Percentiles rank a stretch among this genome's conserved stretches.
Evolutionary conservation across 2,113 vertebrate species (phyloP).

Genomic region (Capreolus pygargus): DNA sequence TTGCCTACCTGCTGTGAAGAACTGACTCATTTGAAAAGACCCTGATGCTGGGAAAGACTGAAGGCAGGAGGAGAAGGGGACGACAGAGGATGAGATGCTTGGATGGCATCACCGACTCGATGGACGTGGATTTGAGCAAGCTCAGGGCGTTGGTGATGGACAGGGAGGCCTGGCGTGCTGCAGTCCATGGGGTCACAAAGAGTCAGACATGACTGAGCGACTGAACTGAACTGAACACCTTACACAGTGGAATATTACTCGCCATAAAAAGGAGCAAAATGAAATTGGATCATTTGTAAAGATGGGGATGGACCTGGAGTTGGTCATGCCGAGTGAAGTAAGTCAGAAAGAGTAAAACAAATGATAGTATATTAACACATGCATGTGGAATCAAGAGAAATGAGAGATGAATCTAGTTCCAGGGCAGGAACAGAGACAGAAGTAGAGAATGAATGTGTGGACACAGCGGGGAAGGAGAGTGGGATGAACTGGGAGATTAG

Average conservation of each 20-base stretch:
- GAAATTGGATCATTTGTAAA: not conserved
- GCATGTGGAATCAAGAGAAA: not conserved
- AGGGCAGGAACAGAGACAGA: not conserved
- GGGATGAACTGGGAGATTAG: not conserved
- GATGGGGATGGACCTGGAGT: not conserved
- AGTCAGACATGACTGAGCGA: not conserved
- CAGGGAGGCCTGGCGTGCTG: not conserved
- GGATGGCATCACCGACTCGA: rapidly evolving
- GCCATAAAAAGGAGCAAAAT: not conserved
- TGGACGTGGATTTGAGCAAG: not conserved
- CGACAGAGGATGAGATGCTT: not conserved
- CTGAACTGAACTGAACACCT: not conserved
- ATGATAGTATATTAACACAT: not conserved
- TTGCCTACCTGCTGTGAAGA: not conserved
- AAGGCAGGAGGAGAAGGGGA: not conserved
- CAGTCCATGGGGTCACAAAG: not conserved
- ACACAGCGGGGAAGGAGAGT: not conserved
- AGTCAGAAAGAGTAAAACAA: not conserved
- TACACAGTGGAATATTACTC: not conserved
- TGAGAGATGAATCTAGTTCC: not conserved
- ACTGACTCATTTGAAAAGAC: not conserved
- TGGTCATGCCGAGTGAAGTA: not conserved
- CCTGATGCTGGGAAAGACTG: not conserved
- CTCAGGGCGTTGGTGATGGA: not conserved
- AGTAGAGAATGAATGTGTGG: not conserved